A percentile compares a stretch with the other conserved stretches of the same genome.
phyloP scores from a whole-genome alignment of 2,797 vertebrate genomes.

The Nothura maculosa region DNA sequence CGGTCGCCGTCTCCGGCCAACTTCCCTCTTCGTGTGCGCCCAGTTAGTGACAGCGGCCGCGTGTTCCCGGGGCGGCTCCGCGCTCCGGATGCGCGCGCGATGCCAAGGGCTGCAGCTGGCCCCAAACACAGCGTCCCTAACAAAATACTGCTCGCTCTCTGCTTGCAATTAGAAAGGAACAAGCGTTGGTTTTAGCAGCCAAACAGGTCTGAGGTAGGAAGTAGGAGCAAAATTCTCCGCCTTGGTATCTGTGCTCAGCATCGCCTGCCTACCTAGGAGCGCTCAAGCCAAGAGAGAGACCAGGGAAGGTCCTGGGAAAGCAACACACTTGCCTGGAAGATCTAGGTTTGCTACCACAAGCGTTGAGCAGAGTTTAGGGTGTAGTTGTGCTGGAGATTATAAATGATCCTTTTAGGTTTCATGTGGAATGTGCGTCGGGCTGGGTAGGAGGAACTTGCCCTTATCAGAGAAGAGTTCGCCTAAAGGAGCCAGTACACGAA shows the following conservation, averaged over 20 bases:
- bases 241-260: background rate
- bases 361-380: background rate
- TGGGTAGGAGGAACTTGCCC: background rate
- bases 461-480: background rate
- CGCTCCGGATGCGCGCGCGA: background rate
- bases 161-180: background rate
- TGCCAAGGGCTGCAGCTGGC: background rate
- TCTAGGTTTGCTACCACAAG: background rate
- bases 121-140: background rate
- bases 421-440: background rate
- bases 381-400: background rate
- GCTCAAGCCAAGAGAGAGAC: background rate
- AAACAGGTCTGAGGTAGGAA: background rate
- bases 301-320: background rate
- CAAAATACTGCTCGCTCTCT: background rate
- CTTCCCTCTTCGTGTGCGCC: rapidly evolving
- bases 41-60: background rate
- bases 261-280: rapidly evolving
- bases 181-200: background rate
- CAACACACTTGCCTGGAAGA: background rate
- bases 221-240: background rate
- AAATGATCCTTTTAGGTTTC: background rate
- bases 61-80: rapidly evolving
- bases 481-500: background rate
- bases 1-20: background rate